Evolutionary conservation across 2,113 vertebrate genomes (phyloP).

Genomic region (Daubentonia madagascariensis): DNA sequence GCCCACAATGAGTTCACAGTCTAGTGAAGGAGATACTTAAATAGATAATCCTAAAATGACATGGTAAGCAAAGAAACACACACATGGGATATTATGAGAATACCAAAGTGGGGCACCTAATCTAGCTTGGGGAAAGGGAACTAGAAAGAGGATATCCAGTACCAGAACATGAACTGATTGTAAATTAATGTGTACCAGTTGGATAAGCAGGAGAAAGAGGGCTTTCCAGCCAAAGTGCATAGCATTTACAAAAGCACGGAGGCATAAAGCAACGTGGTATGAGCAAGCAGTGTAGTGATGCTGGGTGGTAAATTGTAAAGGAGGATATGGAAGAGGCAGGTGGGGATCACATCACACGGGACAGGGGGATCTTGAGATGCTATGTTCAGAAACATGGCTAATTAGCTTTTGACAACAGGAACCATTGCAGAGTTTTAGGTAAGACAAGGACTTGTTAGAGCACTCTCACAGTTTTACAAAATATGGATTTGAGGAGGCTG

Average conservation of each 20-base stretch:
- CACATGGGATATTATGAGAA: background rate
- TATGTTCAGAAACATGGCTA: background rate
- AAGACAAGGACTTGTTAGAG: background rate
- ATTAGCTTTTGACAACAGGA: background rate
- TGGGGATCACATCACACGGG: background rate
- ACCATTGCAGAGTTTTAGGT: background rate
- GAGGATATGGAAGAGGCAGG: background rate
- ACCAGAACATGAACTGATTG: background rate
- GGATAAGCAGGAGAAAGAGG: background rate
- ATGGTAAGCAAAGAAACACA: constrained; percentile 22
- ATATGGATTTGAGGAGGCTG: background rate
- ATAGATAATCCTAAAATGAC: background rate
- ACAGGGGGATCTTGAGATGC: background rate
- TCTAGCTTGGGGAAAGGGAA: background rate
- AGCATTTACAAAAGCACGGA: background rate
- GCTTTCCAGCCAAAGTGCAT: background rate
- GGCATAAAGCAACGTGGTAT: background rate
- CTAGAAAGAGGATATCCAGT: background rate
- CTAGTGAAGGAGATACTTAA: background rate
- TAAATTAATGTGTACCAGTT: constrained; percentile 13
- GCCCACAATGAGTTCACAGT: background rate
- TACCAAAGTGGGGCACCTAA: background rate
- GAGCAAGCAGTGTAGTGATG: background rate
- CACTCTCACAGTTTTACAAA: background rate
- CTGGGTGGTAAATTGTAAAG: background rate